phyloP scores from a whole-genome alignment of 2,113 vertebrate species.

The Cochlearius cochlearius region DNA sequence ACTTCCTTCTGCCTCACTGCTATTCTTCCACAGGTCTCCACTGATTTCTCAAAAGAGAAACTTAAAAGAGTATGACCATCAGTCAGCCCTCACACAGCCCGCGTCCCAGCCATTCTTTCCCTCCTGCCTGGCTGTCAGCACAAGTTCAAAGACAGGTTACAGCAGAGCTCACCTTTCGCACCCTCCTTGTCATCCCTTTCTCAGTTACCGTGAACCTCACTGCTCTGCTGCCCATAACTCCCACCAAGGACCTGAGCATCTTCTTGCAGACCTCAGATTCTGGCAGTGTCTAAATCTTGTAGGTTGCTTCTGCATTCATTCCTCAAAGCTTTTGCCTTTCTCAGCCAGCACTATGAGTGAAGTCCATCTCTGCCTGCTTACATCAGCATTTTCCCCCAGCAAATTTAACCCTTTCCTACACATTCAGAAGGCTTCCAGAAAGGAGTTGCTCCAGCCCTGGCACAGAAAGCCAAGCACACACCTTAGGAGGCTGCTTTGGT shows the following conservation, averaged over 20 bases:
- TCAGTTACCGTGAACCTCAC: background rate
- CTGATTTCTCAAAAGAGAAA: background rate
- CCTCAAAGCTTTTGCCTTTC: background rate
- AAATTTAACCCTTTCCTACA: background rate
- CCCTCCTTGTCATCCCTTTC: background rate
- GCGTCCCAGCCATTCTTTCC: background rate
- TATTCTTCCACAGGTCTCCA: background rate
- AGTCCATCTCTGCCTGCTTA: background rate
- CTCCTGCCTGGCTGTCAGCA: background rate
- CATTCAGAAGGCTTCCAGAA: background rate
- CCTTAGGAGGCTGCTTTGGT: background rate
- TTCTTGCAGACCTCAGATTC: background rate
- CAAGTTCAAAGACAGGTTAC: background rate
- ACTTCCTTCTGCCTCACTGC: background rate
- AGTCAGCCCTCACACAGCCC: background rate
- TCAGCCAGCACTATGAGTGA: background rate
- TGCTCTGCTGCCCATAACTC: background rate
- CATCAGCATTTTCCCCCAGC: background rate
- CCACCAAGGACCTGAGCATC: background rate
- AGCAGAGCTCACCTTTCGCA: background rate
- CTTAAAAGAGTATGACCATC: background rate
- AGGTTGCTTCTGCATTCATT: background rate
- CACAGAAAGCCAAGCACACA: background rate
- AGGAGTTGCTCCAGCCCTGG: background rate
- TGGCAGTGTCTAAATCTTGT: background rate